Conservation (phyloP, 1,140 invertebrate genomes). For the Brachionus paranguensis region DNA sequence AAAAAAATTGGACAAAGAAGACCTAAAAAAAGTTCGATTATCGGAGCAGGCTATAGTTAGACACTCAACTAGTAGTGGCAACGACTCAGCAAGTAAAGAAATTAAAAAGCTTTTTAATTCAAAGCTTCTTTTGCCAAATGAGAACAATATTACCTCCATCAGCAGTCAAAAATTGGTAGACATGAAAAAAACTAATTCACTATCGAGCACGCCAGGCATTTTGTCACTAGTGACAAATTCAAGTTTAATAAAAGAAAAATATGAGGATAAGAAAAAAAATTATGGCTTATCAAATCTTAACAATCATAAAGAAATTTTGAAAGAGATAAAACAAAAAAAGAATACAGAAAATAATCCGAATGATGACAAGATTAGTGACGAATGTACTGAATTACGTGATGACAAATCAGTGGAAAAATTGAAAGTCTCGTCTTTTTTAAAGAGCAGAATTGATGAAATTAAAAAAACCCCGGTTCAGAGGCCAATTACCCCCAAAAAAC, state of each 20-base stretch:
- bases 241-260: background rate
- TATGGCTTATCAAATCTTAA: background rate
- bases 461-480: background rate
- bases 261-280: conserved; percentile 26
- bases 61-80: background rate
- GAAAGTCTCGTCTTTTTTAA: background rate
- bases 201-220: background rate
- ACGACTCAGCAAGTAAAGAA: conserved; percentile 14
- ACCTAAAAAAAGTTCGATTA: conserved; percentile 13
- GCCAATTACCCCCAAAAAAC: background rate
- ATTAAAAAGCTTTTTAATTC: conserved; percentile 15
- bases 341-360: background rate
- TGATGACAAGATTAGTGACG: background rate
- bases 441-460: conserved; percentile 8
- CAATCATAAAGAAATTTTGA: conserved; percentile 36
- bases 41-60: background rate
- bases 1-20: conserved; percentile 27
- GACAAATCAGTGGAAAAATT: background rate
- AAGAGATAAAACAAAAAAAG: conserved; percentile 16
- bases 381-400: background rate
- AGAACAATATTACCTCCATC: background rate
- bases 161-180: conserved; percentile 31
- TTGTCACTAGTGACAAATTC: background rate
- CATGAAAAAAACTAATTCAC: conserved; percentile 9
- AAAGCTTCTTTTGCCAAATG: conserved; percentile 11